Conservation (phyloP, 2,888 invertebrate species). For the Lycocerus yunnanus region DNA sequence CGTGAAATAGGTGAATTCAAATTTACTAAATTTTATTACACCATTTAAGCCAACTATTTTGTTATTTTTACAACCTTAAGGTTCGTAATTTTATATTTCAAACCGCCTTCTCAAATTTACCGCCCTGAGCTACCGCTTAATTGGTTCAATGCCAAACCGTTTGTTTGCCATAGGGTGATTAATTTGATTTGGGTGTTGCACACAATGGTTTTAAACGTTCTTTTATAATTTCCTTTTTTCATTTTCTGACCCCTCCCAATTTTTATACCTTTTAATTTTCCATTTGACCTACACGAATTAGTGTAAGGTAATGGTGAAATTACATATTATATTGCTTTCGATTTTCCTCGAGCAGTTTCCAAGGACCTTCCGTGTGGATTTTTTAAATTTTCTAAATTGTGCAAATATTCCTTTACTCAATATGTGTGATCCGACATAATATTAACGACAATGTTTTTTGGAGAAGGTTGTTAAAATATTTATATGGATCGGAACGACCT, state of each 20-base stretch:
- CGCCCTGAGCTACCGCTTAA: background rate
- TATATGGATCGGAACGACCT: slow-evolving; percentile 8
- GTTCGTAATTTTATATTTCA: background rate
- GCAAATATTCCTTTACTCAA: background rate
- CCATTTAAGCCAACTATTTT: background rate
- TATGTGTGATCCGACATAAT: background rate
- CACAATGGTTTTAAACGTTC: background rate
- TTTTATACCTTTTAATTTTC: background rate
- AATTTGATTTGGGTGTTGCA: background rate
- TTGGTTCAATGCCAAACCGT: background rate
- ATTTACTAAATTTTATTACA: background rate
- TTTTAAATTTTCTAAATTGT: background rate
- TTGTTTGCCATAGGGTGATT: background rate
- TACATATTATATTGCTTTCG: slow-evolving; percentile 6
- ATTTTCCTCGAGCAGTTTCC: background rate
- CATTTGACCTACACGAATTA: slow-evolving; percentile 12
- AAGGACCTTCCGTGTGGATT: slow-evolving; percentile 13
- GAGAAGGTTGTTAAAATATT: slow-evolving; percentile 6
- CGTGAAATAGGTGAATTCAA: background rate
- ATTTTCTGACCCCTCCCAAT: background rate
- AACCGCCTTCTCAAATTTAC: background rate
- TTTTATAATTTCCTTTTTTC: background rate
- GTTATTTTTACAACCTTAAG: background rate
- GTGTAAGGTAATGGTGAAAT: slow-evolving; percentile 8
- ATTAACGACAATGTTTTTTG: background rate